Base-by-base conservation (phyloP, 2,113 vertebrate species). In the Plotosus lineatus region DNA sequence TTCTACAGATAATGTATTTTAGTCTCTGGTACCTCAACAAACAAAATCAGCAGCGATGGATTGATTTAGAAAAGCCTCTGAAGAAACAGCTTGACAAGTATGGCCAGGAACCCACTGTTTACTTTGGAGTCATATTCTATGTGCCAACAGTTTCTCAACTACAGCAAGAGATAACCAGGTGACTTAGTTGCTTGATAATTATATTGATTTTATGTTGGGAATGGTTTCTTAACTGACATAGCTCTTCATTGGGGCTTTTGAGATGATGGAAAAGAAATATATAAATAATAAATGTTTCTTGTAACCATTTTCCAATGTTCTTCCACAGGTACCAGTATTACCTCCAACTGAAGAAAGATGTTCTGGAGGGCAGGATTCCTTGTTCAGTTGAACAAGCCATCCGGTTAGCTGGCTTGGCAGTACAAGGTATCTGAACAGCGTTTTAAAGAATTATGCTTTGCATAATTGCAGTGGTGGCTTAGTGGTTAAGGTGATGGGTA, bases 11-110 rank as follows among this genome's bases (percentile, higher is more conserved):
- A 88, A 97, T 95, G 0, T 99, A 94, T 90, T 99, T 99, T 92
- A 99, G 97, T 84, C 93, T 99, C 74, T 99, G 97, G 97, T 99
- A 98, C 90, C 95, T 92, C 87, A 99, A 98, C 88, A 99, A 99
- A 91, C 98, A 99, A 89, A 97, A 95, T 85, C 98, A 97, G 89
- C 95, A 95, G 87, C 94, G 98, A 85, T 99, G 98, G 98, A 95
- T 98, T 38, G 98, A 99, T 86, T 86, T 98, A 92, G 98, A 99
- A 75, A 99, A 99, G 77, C 95, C 97, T 11, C 91, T 99, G 72
- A 99, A 99, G 92, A 99, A 99, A 88, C 98, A 99, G 90, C 92
- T 99, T 83, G 97, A 99, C 87, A 99, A 99, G 88, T 94, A 98
- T 2, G 96, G 96, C 1, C 66, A 95, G 91, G 98, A 99, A 80